Conservation (phyloP, 2,797 vertebrate species). For the Oceanodroma leucorhoa region DNA sequence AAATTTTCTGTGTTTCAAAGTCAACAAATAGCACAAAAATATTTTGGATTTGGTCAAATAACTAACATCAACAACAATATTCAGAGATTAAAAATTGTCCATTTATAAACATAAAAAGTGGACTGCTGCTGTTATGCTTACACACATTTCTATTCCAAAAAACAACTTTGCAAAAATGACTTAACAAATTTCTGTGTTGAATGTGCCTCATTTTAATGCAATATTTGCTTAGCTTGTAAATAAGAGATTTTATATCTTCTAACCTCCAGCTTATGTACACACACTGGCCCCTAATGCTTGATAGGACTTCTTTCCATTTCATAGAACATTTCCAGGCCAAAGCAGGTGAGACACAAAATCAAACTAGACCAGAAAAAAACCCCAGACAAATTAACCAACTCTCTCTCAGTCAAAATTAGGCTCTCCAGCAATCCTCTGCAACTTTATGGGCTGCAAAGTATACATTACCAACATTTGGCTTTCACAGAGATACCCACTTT, state of each 20-base stretch:
- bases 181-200: not conserved
- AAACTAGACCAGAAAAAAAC: not conserved
- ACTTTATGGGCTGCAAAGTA: not conserved
- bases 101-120: not conserved
- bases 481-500: not conserved
- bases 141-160: not conserved
- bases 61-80: constrained; percentile 10
- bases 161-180: not conserved
- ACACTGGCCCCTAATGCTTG: not conserved
- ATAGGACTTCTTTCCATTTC: not conserved
- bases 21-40: not conserved
- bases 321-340: not conserved
- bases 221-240: not conserved
- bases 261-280: not conserved
- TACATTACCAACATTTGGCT: not conserved
- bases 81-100: not conserved
- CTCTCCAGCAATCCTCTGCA: not conserved
- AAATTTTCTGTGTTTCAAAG: constrained; percentile 10
- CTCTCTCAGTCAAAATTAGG: not conserved
- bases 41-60: constrained; percentile 15
- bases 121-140: not conserved
- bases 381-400: not conserved
- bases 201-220: not conserved
- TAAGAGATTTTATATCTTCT: not conserved
- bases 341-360: not conserved